A percentile compares a stretch with the other conserved stretches of the same genome.
Evolutionary conservation across 53 echinoderm and acorn worm genomes (phyloP).

Genomic region (Zoroaster sp.): DNA sequence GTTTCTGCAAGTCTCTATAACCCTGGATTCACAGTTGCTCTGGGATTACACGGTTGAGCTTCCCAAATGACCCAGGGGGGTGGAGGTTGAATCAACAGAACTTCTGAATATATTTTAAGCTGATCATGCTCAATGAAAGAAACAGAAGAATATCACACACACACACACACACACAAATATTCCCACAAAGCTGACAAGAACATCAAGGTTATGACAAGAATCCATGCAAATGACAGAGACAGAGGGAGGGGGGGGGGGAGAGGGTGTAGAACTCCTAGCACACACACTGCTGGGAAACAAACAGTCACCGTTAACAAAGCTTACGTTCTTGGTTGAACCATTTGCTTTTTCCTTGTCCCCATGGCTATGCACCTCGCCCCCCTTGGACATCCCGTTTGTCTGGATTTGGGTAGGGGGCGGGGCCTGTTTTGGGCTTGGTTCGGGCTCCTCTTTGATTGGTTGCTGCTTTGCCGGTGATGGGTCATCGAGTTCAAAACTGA

Average conservation of each 20-base stretch:
- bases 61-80: too few species aligned
- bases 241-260: neutral
- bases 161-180: neutral
- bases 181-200: neutral
- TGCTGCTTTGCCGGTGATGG: neutral
- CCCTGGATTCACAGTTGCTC: neutral
- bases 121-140: neutral
- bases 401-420: slow-evolving; percentile 7
- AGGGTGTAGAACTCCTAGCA: neutral
- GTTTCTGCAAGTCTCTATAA: too few species aligned
- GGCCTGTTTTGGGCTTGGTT: slow-evolving; percentile 21
- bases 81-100: neutral
- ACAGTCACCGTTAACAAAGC: slow-evolving; percentile 7
- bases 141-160: neutral
- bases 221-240: neutral
- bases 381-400: neutral
- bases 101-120: neutral
- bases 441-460: slow-evolving; percentile 44
- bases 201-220: neutral
- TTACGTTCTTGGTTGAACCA: slow-evolving; percentile 20
- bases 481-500: slow-evolving; percentile 88
- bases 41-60: neutral
- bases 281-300: slow-evolving; percentile 40
- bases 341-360: neutral
- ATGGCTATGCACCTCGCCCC: neutral